phyloP scores from a whole-genome alignment of 2,797 vertebrate genomes.

The Manis crassicaudata region DNA sequence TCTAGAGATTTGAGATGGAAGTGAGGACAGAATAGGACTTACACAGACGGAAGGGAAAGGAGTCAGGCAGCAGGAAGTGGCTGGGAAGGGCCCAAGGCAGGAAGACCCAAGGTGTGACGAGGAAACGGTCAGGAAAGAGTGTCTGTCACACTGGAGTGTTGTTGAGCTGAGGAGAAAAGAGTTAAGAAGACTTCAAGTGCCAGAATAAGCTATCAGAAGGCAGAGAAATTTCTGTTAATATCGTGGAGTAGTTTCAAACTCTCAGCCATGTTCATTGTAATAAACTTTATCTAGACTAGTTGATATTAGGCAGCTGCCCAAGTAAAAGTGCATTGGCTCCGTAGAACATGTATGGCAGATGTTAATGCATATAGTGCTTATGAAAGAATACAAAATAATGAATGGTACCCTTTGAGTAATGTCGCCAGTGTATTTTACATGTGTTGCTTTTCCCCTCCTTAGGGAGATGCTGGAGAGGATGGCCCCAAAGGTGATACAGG shows the following conservation, averaged over 20 bases:
- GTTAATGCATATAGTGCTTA: not conserved
- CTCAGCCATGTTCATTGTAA: not conserved
- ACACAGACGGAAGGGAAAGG: not conserved
- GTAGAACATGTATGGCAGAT: not conserved
- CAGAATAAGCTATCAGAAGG: not conserved
- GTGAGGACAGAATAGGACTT: not conserved
- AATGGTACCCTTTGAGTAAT: not conserved
- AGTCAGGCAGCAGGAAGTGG: not conserved
- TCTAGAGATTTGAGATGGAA: not conserved
- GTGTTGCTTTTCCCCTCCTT: conserved; percentile 46
- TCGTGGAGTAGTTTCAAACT: not conserved
- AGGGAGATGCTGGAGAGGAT: conserved; percentile 95
- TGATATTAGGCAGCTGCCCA: not conserved
- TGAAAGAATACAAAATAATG: not conserved
- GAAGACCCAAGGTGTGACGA: not conserved
- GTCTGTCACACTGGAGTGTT: not conserved
- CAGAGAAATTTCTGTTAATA: not conserved
- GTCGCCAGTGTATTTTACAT: not conserved
- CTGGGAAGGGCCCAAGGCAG: not conserved
- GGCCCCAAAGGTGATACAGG: conserved; percentile 94
- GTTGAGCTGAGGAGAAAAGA: not conserved
- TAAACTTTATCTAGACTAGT: not conserved
- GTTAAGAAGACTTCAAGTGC: not conserved
- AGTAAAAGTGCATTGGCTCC: not conserved
- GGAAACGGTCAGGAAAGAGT: not conserved